Evolutionary conservation across 2,888 invertebrate genomes (phyloP).

Genomic region (Loripinus fragilis): DNA sequence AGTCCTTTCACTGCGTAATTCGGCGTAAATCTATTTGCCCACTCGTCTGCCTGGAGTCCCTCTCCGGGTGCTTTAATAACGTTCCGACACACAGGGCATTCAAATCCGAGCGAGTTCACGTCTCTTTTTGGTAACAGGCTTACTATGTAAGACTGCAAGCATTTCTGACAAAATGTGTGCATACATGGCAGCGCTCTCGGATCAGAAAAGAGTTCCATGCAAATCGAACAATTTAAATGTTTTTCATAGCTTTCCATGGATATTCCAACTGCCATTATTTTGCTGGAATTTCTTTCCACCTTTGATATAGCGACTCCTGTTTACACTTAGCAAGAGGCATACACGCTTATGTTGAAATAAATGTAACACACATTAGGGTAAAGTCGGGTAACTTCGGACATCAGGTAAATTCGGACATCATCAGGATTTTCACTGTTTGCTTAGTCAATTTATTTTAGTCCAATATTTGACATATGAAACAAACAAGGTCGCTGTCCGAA

Average conservation of each 20-base stretch:
- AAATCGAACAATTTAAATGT: constrained; percentile 28
- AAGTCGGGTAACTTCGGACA: too few species aligned
- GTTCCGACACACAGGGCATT: constrained; percentile 41
- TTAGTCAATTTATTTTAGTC: too few species aligned
- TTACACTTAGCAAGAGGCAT: too few species aligned
- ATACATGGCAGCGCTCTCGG: constrained; percentile 43
- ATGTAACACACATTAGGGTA: too few species aligned
- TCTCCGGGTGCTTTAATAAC: constrained; percentile 17
- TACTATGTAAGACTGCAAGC: constrained; percentile 38
- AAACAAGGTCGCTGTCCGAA: too few species aligned
- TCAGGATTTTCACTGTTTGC: too few species aligned
- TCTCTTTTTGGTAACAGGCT: constrained; percentile 5
- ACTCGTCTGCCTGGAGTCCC: constrained; percentile 22
- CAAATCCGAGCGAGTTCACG: not conserved
- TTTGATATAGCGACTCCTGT: too few species aligned
- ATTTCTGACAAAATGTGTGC: constrained; percentile 40
- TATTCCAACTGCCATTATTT: constrained; percentile 18
- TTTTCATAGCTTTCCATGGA: not conserved
- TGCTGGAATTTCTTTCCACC: too few species aligned
- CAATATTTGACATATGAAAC: too few species aligned
- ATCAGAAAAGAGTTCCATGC: constrained; percentile 29
- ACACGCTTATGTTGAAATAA: too few species aligned
- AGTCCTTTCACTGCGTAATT: constrained; percentile 36
- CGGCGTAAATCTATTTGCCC: constrained; percentile 38
- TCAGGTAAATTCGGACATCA: too few species aligned